Evolutionary conservation across 2,888 invertebrate genomes (phyloP).

Genomic region (Melanotus villosus): DNA sequence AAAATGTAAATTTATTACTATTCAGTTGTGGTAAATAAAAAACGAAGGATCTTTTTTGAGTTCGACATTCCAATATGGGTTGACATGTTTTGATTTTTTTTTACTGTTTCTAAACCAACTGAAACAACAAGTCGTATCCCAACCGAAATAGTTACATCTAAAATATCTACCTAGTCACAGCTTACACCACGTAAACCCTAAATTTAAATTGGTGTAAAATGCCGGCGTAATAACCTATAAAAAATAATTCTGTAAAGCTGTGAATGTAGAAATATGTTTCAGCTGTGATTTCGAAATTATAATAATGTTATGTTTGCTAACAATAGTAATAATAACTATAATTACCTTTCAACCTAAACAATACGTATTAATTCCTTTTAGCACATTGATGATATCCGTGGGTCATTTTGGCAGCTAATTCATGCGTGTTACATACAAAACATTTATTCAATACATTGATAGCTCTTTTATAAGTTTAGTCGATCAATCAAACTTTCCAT

Average conservation of each 20-base stretch:
- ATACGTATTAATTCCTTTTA: constrained; percentile 62
- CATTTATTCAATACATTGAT: constrained; percentile 64
- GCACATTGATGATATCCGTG: constrained; percentile 59
- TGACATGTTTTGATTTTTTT: constrained; percentile 28
- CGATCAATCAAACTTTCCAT: constrained; percentile 62
- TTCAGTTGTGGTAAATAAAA: no score
- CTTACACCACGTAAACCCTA: neutral
- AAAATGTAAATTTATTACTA: no score
- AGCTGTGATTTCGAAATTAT: neutral
- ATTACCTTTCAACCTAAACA: constrained; percentile 52
- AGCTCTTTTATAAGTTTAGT: constrained; percentile 62
- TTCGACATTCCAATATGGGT: constrained; percentile 5
- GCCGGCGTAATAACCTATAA: neutral
- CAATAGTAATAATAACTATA: constrained; percentile 29
- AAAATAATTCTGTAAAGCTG: neutral
- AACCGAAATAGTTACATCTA: constrained; percentile 19
- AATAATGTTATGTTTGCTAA: neutral
- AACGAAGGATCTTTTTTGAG: constrained; percentile 9
- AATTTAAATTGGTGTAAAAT: neutral
- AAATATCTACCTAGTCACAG: neutral
- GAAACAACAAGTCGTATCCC: constrained; percentile 28
- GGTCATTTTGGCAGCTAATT: constrained; percentile 62
- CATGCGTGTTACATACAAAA: constrained; percentile 62
- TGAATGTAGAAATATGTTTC: no score
- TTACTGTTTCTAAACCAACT: constrained; percentile 25